Evolutionary conservation across 2,113 vertebrate genomes (phyloP).

Genomic region (Tylochromis polylepis): DNA sequence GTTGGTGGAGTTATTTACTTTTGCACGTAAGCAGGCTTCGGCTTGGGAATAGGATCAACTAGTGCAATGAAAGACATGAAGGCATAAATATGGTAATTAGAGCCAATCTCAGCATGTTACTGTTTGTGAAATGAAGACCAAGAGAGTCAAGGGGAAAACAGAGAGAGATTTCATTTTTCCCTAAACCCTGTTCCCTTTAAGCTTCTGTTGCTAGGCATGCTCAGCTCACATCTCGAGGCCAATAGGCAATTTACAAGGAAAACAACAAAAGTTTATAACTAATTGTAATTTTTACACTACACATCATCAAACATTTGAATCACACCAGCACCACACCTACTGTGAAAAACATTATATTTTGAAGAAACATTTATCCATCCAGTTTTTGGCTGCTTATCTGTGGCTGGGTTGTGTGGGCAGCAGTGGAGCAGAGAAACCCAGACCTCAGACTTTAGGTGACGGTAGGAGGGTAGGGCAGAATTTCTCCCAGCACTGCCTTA

Average conservation of each 20-base stretch:
- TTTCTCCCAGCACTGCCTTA: neutral
- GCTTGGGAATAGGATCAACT: neutral
- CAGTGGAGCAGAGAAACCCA: neutral
- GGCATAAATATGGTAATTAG: neutral
- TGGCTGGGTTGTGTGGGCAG: neutral
- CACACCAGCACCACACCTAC: neutral
- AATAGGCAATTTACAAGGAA: neutral
- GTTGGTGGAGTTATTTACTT: neutral
- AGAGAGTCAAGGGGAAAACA: neutral
- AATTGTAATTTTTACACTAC: neutral
- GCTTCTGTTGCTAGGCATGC: neutral
- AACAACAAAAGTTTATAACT: neutral
- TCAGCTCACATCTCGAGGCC: neutral
- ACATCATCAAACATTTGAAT: neutral
- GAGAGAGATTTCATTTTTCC: neutral
- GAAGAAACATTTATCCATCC: neutral
- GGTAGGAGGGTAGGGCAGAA: rapidly evolving
- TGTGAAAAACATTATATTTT: neutral
- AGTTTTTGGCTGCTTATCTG: neutral
- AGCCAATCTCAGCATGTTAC: neutral
- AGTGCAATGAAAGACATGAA: neutral
- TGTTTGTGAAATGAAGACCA: neutral
- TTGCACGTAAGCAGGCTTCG: neutral
- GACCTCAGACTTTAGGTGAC: neutral
- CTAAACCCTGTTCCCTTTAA: neutral